These are phyloP conservation scores for Sternotherus odoratus DNA, from an alignment of 2,797 vertebrate genomes.

Conservation along the genomic window DNA sequence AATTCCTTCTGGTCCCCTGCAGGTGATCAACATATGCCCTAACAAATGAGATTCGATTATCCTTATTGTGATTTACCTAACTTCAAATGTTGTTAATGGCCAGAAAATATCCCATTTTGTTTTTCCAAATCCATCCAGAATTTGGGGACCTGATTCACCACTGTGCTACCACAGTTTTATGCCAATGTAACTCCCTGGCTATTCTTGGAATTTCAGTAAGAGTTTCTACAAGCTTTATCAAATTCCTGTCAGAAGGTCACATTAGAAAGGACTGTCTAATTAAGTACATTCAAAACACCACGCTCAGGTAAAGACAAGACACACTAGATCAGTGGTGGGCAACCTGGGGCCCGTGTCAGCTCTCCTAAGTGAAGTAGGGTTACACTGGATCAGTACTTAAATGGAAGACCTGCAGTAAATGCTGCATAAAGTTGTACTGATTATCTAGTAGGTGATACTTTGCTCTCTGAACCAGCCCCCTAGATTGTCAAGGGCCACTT, in stretches of 20 bases:
- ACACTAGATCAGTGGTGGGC: background rate
- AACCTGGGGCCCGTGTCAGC: background rate
- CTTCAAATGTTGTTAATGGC: conserved; percentile 30
- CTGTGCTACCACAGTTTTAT: background rate
- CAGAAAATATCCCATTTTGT: background rate
- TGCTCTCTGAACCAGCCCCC: background rate
- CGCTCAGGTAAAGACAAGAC: background rate
- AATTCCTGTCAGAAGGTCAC: background rate
- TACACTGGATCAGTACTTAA: background rate
- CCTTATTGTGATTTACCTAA: background rate
- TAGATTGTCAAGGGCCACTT: rapidly evolving
- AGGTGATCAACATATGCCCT: background rate
- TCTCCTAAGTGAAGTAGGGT: background rate
- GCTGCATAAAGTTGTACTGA: background rate
- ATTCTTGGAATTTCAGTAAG: background rate
- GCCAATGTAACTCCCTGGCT: background rate
- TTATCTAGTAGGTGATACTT: background rate
- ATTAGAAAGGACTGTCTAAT: background rate
- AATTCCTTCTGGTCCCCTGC: conserved; percentile 29
- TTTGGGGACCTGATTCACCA: background rate
- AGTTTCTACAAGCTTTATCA: background rate
- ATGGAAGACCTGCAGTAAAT: background rate
- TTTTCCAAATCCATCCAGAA: conserved; percentile 1
- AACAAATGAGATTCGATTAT: background rate
- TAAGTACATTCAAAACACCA: background rate